Evolutionary conservation across 2,797 vertebrate species (phyloP).

Genomic region (Cyprinella venusta): DNA sequence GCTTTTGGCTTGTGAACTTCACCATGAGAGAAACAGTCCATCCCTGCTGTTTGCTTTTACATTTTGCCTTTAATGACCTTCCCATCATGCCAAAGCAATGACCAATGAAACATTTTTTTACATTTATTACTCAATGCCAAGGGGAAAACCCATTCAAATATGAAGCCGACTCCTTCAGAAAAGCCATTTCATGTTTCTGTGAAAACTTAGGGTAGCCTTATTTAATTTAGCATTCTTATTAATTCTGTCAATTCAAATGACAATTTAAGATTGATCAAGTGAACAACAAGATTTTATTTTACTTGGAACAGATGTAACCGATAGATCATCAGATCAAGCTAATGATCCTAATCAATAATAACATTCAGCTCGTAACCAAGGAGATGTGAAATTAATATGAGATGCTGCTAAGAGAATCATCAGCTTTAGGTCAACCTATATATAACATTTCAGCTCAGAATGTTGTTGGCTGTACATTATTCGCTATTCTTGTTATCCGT

Average conservation of each 20-base stretch:
- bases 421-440: background rate
- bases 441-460: background rate
- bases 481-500: background rate
- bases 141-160: background rate
- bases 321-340: constrained; percentile 52
- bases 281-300: constrained; percentile 30
- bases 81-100: constrained; percentile 14
- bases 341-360: constrained; percentile 60
- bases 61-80: constrained; percentile 6
- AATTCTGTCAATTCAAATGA: background rate
- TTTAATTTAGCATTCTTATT: constrained; percentile 6
- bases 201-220: background rate
- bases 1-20: constrained; percentile 31
- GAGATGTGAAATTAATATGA: constrained; percentile 39
- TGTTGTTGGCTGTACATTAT: background rate
- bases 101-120: constrained; percentile 8
- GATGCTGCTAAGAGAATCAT: constrained; percentile 20
- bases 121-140: background rate
- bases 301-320: constrained; percentile 30
- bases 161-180: background rate
- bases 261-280: constrained; percentile 20
- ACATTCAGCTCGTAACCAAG: constrained; percentile 55
- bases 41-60: constrained; percentile 7
- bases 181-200: background rate
- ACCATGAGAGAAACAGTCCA: background rate